phyloP scores from a whole-genome alignment of 2,888 invertebrate species.

The Nemurella pictetii region DNA sequence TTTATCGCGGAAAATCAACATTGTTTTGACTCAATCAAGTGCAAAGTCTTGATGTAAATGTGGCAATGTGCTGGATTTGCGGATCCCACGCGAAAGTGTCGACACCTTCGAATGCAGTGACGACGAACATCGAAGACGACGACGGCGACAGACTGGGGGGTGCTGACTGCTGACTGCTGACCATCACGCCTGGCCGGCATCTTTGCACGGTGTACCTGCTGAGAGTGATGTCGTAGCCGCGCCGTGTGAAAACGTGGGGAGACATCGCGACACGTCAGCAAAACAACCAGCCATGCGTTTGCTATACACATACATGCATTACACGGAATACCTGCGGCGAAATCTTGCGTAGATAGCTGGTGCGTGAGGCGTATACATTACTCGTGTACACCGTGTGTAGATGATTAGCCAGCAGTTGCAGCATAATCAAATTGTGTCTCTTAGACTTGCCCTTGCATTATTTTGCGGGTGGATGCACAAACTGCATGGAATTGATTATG shows the following conservation, averaged over 20 bases:
- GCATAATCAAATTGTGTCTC: neutral
- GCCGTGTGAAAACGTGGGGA: no score
- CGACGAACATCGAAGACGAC: neutral
- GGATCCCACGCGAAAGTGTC: neutral
- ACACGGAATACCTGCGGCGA: neutral
- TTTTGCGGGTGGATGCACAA: no score
- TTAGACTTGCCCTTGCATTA: no score
- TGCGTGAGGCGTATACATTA: neutral
- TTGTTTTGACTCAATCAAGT: neutral
- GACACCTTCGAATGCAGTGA: neutral
- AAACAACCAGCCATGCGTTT: neutral
- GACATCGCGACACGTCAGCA: neutral
- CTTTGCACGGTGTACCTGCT: neutral
- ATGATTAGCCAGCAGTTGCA: neutral
- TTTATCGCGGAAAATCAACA: neutral
- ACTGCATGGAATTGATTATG: no score
- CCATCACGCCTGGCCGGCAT: neutral
- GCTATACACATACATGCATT: neutral
- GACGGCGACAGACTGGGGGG: no score
- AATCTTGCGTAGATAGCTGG: neutral
- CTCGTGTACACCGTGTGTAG: neutral
- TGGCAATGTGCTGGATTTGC: neutral
- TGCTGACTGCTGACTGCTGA: neutral
- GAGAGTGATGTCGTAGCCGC: neutral
- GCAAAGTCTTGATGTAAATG: neutral